Percentiles rank a stretch among this genome's conserved stretches.
Conservation (phyloP, 2,113 vertebrate genomes). For the Forbesichthys papilliferus region DNA sequence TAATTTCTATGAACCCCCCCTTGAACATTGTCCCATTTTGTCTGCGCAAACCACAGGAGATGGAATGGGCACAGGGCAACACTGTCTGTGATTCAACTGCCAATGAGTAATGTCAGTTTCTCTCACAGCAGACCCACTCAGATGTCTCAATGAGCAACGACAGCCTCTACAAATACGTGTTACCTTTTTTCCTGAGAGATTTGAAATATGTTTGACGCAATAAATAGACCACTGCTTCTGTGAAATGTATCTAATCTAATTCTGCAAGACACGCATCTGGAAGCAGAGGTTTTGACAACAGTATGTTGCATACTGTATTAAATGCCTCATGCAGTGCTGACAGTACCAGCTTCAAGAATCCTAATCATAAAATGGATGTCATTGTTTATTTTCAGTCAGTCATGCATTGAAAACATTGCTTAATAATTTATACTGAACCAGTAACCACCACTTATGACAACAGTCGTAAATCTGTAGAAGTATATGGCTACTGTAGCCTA, state of each 20-base stretch:
- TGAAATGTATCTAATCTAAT: constrained; percentile 41
- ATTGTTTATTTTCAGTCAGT: too few species aligned
- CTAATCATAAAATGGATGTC: too few species aligned
- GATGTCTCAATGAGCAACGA: constrained; percentile 49
- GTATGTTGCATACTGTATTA: constrained; percentile 48
- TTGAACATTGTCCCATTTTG: constrained; percentile 56
- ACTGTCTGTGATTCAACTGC: constrained; percentile 58
- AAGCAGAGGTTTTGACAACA: constrained; percentile 37
- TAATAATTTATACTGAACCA: too few species aligned
- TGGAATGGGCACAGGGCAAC: constrained; percentile 48
- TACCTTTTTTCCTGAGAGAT: constrained; percentile 8
- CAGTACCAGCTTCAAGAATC: too few species aligned
- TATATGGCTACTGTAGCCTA: too few species aligned
- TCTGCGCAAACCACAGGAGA: constrained; percentile 61
- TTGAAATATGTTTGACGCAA: constrained; percentile 45
- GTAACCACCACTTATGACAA: too few species aligned
- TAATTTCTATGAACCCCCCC: constrained; percentile 44
- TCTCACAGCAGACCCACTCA: constrained; percentile 52
- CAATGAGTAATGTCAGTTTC: constrained; percentile 56
- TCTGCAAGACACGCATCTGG: constrained; percentile 18
- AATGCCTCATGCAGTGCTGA: constrained; percentile 29
- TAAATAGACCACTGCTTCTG: constrained; percentile 17
- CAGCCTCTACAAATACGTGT: constrained; percentile 29
- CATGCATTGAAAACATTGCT: too few species aligned
- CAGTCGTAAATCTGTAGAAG: too few species aligned